phyloP scores from a whole-genome alignment of 2,113 vertebrate species.

The Crotalus horridus region DNA sequence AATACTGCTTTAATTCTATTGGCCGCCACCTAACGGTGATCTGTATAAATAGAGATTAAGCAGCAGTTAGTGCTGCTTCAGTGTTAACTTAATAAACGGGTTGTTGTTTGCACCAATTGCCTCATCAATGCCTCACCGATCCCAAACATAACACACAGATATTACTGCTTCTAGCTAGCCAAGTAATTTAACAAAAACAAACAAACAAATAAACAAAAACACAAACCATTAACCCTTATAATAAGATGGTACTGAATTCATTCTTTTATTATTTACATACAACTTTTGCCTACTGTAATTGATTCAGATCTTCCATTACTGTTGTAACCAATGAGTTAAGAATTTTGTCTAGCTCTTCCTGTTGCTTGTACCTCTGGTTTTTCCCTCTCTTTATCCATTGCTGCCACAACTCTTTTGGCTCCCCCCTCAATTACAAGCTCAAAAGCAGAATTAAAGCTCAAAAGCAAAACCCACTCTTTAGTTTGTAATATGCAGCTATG shows the following conservation, averaged over 20 bases:
- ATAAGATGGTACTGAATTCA: neutral
- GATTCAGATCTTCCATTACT: neutral
- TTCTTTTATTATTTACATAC: neutral
- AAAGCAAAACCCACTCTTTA: neutral
- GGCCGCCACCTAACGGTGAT: too few relatives aligned
- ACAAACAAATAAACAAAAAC: too few relatives aligned
- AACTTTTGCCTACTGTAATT: neutral
- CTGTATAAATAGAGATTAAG: too few relatives aligned
- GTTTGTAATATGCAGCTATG: neutral
- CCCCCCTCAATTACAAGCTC: neutral
- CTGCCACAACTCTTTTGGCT: too few relatives aligned
- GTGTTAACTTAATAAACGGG: too few relatives aligned
- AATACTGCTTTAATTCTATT: too few relatives aligned
- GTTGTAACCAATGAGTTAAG: neutral
- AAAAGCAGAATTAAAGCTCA: neutral
- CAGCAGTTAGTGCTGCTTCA: too few relatives aligned
- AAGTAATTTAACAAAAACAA: neutral
- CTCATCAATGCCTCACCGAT: too few relatives aligned
- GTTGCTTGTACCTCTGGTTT: neutral
- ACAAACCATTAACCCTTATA: neutral
- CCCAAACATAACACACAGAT: neutral
- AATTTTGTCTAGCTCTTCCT: neutral
- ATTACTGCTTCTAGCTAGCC: neutral
- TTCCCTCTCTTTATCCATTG: neutral
- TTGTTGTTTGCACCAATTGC: too few relatives aligned